Evolutionary conservation across 1,140 invertebrate species (phyloP).

Genomic region (Hydropsyche tenuis): DNA sequence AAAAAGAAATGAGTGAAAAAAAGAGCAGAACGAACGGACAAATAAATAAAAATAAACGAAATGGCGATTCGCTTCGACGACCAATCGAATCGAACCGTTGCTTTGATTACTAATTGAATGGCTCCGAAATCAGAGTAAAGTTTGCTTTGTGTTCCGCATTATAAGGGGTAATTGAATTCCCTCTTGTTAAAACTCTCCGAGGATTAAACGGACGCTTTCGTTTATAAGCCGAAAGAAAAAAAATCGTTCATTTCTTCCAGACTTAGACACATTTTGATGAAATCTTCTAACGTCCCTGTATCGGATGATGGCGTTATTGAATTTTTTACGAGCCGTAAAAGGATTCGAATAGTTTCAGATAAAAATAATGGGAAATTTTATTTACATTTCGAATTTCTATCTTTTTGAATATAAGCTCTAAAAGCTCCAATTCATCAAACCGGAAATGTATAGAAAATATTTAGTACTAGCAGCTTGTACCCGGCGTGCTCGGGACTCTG

Average conservation of each 20-base stretch:
- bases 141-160: slow-evolving; percentile 6
- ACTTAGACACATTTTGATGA: too few relatives aligned
- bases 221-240: too few relatives aligned
- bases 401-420: too few relatives aligned
- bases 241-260: too few relatives aligned
- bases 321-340: slow-evolving; percentile 14
- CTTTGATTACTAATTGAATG: slow-evolving; percentile 16
- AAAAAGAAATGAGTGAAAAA: too few relatives aligned
- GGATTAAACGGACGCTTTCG: slow-evolving; percentile 5
- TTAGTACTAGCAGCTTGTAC: too few relatives aligned
- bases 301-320: slow-evolving; percentile 11
- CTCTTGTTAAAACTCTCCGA: slow-evolving; percentile 15
- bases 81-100: neutral
- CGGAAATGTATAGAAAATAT: too few relatives aligned
- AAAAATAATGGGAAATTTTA: too few relatives aligned
- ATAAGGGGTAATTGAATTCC: neutral
- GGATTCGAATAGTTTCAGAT: slow-evolving; percentile 4
- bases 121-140: slow-evolving; percentile 13
- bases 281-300: neutral
- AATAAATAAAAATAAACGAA: neutral
- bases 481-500: too few relatives aligned
- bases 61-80: neutral
- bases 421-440: too few relatives aligned
- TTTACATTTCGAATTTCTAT: too few relatives aligned
- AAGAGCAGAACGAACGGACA: too few relatives aligned